phyloP scores from a whole-genome alignment of 92 coral and sea anemone genomes.

The Palythoa caribaeorum region DNA sequence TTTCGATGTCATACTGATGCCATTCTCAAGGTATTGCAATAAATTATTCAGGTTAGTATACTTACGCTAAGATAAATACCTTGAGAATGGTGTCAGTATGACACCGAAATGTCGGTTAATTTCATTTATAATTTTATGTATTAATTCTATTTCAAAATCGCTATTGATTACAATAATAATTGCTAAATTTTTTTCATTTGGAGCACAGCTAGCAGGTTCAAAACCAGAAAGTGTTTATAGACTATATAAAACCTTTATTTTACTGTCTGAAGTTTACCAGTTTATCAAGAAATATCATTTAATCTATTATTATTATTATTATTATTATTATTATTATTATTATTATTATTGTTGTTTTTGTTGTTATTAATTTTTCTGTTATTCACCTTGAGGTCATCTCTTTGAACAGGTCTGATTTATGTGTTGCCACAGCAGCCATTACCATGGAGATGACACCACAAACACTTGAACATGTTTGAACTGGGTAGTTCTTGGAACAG shows the following conservation, averaged over 20 bases:
- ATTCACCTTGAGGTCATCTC: background rate
- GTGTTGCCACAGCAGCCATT: background rate
- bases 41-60: no score
- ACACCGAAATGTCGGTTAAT: no score
- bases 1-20: no score
- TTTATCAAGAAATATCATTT: background rate
- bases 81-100: no score
- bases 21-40: no score
- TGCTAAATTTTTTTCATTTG: background rate
- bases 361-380: background rate
- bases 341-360: background rate
- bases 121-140: no score
- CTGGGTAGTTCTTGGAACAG: background rate
- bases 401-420: background rate
- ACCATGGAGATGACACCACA: background rate
- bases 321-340: background rate
- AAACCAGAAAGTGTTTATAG: background rate
- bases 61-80: no score
- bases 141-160: no score
- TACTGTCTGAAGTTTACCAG: background rate
- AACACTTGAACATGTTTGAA: background rate
- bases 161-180: no score
- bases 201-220: background rate
- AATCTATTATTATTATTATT: background rate
- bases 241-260: background rate